Evolutionary conservation across 2,797 vertebrate genomes (phyloP), one percentile per base, ranked within the genome.

Genomic region (Chrysolophus pictus): DNA sequence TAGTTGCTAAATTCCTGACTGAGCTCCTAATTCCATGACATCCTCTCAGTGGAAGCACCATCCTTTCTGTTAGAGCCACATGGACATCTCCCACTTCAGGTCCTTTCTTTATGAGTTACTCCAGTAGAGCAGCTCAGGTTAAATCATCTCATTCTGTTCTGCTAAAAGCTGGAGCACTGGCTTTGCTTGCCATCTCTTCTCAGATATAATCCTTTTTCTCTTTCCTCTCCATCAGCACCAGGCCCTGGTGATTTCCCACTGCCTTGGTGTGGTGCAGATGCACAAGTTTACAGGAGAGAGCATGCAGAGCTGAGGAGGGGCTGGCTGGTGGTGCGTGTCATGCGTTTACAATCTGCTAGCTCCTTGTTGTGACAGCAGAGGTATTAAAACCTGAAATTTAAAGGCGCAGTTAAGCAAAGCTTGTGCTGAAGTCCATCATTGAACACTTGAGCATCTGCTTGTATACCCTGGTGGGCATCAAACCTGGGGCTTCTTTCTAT

Each of bases 1-100:
- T 29, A 63, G 51, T 22, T 80, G n/a, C 84, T 91, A 84, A 80
- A 89, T 91, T 85, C 87, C 81, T 80, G 49, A n/a, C 69, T 87
- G 28, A 37, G 37, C 37, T 37, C 37, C 37, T 37, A 37, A 37
- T 37, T 37, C 85, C 76, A 29, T 28, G 77, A 6, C 18, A 23
- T 53, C 37, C 19, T 23, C 2, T 44, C 59, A 19, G 31, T 0
- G 1, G 28, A 69, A 63, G 14, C 29, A 46, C 14, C 0, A 1
- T 42, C 71, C 4, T 4, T 59, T 89, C 74, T 64, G 31, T 37
- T 87, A 69, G 78, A 69, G 77, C 42, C 76, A 17, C 1, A 0
- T 59, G 75, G 67, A 81, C 74, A 75, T 73, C 65, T 92, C 72
- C 91, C 90, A 86, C 77, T 82, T 46, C 51, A 53, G 46, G 6